These are phyloP conservation scores for Megathymus violae DNA, from an alignment of 1,140 invertebrate species.

Conservation along the genomic window DNA sequence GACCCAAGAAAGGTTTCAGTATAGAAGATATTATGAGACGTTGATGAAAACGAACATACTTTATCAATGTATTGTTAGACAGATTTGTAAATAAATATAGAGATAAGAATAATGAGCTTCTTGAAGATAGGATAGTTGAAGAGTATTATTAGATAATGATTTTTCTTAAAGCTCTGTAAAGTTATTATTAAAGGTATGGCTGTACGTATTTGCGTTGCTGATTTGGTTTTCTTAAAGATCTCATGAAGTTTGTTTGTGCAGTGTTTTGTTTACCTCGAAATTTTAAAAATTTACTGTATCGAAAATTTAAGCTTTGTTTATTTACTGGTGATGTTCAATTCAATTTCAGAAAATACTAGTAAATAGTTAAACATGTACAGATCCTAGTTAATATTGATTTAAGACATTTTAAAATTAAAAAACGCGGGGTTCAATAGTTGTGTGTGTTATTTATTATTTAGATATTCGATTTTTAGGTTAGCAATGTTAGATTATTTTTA, in stretches of 20 bases:
- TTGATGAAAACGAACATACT: constrained; percentile 59
- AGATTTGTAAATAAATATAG: constrained; percentile 40
- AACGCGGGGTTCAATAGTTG: constrained; percentile 55
- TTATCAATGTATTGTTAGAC: constrained; percentile 42
- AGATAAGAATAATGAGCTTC: constrained; percentile 11
- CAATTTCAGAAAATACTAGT: constrained; percentile 47
- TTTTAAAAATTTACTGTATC: constrained; percentile 76
- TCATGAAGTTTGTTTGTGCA: constrained; percentile 82
- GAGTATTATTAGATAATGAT: constrained; percentile 77
- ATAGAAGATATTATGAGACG: constrained; percentile 90
- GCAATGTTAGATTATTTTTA: constrained; percentile 53
- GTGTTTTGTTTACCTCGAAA: constrained; percentile 81
- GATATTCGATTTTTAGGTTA: constrained; percentile 47
- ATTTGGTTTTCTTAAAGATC: constrained; percentile 83
- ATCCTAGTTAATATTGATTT: constrained; percentile 42
- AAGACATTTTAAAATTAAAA: constrained; percentile 44
- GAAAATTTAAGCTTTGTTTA: constrained; percentile 62
- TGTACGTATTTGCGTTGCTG: constrained; percentile 68
- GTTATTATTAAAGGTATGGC: constrained; percentile 61
- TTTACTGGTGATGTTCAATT: constrained; percentile 57
- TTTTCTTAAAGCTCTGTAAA: constrained; percentile 52
- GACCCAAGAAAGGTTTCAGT: constrained; percentile 87
- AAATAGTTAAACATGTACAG: constrained; percentile 43
- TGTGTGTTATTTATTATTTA: constrained; percentile 81
- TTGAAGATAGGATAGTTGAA: constrained; percentile 30